Conservation (phyloP, 2,797 vertebrate species). For the Nyctibius grandis region DNA sequence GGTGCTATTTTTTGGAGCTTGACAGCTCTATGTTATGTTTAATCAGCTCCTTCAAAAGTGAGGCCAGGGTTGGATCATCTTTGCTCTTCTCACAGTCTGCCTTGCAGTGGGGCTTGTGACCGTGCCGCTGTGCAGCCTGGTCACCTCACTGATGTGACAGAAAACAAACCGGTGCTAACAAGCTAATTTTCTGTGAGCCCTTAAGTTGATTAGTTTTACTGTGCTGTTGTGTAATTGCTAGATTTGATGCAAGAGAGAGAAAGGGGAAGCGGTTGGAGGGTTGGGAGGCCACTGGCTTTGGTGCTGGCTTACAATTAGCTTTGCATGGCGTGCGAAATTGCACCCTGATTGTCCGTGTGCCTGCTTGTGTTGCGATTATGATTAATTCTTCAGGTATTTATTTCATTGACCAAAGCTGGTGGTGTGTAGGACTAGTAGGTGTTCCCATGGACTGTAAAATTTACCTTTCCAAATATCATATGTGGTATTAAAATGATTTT, state of each 20-base stretch:
- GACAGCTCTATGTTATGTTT: not conserved
- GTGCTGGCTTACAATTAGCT: not conserved
- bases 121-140: fast-evolving
- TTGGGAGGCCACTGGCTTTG: not conserved
- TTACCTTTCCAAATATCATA: not conserved
- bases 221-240: not conserved
- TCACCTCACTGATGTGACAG: not conserved
- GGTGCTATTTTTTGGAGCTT: not conserved
- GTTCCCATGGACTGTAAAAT: not conserved
- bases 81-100: not conserved
- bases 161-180: not conserved
- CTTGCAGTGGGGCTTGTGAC: not conserved
- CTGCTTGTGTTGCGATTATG: not conserved
- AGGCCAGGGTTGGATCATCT: not conserved
- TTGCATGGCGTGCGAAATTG: not conserved
- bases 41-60: not conserved
- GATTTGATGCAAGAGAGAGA: not conserved
- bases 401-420: not conserved
- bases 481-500: not conserved
- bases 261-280: not conserved
- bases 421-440: not conserved
- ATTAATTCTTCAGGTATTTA: not conserved
- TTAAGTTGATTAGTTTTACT: not conserved
- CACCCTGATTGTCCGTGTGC: not conserved
- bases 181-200: not conserved